Evolutionary conservation across 2,888 invertebrate genomes (phyloP).

Genomic region (Leptogaster cylindrica): DNA sequence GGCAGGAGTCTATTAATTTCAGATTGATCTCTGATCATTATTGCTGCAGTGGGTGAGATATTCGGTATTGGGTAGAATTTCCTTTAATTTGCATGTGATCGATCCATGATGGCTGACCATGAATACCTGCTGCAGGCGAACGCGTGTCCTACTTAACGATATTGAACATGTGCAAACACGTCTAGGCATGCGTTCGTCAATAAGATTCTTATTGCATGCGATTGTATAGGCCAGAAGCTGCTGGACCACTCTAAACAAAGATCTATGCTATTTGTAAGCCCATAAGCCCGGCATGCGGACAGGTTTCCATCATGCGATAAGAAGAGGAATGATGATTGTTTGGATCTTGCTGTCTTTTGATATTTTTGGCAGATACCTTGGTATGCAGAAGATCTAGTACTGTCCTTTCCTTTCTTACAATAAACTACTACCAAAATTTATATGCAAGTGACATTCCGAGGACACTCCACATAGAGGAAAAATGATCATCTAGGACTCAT

Average conservation of each 20-base stretch:
- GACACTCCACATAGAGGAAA: constrained; percentile 1
- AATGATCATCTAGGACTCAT: no score
- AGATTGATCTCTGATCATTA: background rate
- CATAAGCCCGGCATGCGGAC: no score
- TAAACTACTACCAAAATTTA: constrained; percentile 1
- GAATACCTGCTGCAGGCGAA: constrained; percentile 29
- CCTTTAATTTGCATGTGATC: background rate
- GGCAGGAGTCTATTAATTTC: background rate
- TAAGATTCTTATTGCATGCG: background rate
- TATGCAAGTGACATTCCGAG: background rate
- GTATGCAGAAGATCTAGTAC: no score
- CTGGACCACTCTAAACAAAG: background rate
- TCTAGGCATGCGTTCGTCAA: constrained; percentile 42
- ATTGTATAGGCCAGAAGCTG: no score
- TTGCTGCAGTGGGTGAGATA: background rate
- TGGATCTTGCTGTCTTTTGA: background rate
- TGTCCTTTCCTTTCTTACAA: no score
- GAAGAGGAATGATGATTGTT: background rate
- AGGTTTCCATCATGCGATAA: background rate
- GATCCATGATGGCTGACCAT: background rate
- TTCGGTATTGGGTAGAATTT: background rate
- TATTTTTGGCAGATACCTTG: no score
- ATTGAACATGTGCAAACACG: constrained; percentile 43
- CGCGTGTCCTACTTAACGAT: constrained; percentile 40
- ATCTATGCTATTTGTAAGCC: constrained; percentile 2